Evolutionary conservation across 2,888 invertebrate species (phyloP).

Genomic region (Lepidochrysops patricia): DNA sequence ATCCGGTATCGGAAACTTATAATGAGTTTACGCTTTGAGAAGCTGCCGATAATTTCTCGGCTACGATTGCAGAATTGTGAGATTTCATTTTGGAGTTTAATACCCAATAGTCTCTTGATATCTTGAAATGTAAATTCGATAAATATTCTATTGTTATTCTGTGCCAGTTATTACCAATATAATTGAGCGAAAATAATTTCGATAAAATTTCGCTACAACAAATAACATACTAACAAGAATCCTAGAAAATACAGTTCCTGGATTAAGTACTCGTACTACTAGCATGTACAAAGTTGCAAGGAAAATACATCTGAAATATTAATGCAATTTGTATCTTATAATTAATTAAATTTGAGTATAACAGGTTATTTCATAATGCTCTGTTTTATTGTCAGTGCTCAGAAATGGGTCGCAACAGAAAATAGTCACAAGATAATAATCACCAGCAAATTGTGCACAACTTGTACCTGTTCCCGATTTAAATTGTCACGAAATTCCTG

Average conservation of each 20-base stretch:
- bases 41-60: neutral
- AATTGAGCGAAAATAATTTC: no score
- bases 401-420: constrained; percentile 10
- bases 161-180: no score
- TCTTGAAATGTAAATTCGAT: neutral
- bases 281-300: no score
- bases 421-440: constrained; percentile 6
- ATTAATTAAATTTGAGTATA: neutral
- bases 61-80: neutral
- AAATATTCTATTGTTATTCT: neutral
- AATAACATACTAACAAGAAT: no score
- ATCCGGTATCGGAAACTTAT: neutral
- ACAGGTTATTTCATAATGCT: neutral
- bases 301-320: no score
- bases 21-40: neutral
- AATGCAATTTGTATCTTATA: neutral
- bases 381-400: neutral
- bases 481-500: neutral
- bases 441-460: neutral
- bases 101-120: neutral
- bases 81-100: neutral
- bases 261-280: no score
- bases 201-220: no score
- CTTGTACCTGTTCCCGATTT: constrained; percentile 1
- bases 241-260: no score